These are phyloP conservation scores for Okamejei kenojei DNA, from an alignment of 2,797 vertebrate genomes.

Conservation along the genomic window DNA sequence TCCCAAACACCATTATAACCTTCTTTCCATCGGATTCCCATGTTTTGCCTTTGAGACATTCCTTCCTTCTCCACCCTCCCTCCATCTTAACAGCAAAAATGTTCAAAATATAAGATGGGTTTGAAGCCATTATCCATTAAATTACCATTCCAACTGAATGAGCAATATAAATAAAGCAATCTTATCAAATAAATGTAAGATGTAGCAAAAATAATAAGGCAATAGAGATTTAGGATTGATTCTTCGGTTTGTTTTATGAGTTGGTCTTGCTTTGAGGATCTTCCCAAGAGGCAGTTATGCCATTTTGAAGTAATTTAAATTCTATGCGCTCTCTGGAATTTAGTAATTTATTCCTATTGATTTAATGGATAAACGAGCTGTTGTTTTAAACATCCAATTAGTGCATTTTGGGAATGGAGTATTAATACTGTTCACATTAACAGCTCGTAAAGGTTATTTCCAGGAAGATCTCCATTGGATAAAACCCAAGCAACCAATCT, in stretches of 20 bases:
- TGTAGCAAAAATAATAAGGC: not conserved
- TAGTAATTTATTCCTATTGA: not conserved
- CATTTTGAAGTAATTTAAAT: not conserved
- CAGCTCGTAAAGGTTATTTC: not conserved
- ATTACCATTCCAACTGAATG: not conserved
- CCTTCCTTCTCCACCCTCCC: too few relatives aligned
- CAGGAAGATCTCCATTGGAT: not conserved
- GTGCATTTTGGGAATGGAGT: not conserved
- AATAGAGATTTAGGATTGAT: not conserved
- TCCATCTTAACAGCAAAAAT: not conserved
- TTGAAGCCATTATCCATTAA: not conserved
- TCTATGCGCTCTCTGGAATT: too few relatives aligned
- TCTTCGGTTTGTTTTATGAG: not conserved
- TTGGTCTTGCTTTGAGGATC: not conserved
- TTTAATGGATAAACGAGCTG: not conserved
- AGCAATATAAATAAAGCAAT: not conserved
- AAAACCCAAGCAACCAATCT: not conserved
- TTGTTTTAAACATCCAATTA: not conserved
- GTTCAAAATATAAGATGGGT: not conserved
- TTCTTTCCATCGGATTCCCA: too few relatives aligned
- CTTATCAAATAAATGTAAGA: not conserved
- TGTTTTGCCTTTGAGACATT: too few relatives aligned
- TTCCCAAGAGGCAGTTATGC: not conserved
- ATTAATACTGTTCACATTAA: not conserved
- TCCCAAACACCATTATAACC: too few relatives aligned